A percentile compares a stretch with the other conserved stretches of the same genome.
Evolutionary conservation across 2,113 vertebrate genomes (phyloP).

Genomic region (Echinops telfairi): DNA sequence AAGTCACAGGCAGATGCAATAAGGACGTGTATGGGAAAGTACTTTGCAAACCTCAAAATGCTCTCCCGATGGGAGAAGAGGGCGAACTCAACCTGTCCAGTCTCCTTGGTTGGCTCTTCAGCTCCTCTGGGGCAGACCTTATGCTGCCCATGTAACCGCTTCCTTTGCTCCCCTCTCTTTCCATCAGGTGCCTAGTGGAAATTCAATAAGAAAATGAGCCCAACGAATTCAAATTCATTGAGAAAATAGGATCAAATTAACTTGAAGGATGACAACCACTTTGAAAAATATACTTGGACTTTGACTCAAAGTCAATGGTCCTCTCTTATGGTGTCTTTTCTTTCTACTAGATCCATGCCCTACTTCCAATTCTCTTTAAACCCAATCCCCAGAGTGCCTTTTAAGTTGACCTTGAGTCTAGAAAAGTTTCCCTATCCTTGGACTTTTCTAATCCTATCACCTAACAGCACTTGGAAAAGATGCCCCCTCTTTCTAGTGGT

Average conservation of each 20-base stretch:
- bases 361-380: neutral
- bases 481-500: too few species aligned
- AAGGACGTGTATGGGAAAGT: neutral
- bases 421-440: neutral
- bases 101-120: neutral
- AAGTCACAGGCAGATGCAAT: neutral
- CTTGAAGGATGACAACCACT: neutral
- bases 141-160: neutral
- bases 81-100: neutral
- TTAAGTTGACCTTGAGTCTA: neutral
- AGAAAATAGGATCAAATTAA: neutral
- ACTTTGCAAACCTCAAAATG: neutral
- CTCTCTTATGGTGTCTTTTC: neutral
- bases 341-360: neutral
- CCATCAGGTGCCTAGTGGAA: neutral
- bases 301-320: neutral
- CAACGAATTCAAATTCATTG: conserved; percentile 28
- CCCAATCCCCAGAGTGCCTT: neutral
- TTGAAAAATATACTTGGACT: neutral
- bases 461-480: neutral
- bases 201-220: neutral
- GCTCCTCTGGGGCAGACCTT: neutral
- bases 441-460: neutral
- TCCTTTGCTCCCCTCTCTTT: neutral
- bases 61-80: neutral